Percentiles rank a stretch among this genome's conserved stretches.
Conservation (phyloP, 2,888 invertebrate genomes). For the Mystacides longicornis region DNA sequence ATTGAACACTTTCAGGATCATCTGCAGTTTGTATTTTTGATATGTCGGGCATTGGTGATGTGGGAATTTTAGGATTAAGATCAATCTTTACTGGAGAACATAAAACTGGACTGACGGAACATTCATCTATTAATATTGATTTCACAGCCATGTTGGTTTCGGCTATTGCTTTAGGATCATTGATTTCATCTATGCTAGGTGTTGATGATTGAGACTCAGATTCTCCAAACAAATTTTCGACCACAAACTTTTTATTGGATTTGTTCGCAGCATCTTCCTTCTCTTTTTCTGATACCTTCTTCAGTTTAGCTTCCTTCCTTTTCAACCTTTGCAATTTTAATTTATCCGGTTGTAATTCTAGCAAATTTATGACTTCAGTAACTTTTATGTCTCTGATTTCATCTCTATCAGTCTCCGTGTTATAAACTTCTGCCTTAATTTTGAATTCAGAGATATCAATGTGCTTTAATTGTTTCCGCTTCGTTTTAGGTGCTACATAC, state of each 20-base stretch:
- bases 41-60: too few relatives aligned
- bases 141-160: conserved; percentile 10
- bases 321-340: not conserved
- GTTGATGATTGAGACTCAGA: not conserved
- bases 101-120: conserved; percentile 6
- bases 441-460: conserved; percentile 6
- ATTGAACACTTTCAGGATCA: too few relatives aligned
- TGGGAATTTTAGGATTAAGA: too few relatives aligned
- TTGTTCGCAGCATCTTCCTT: not conserved
- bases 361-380: not conserved
- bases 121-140: conserved; percentile 12
- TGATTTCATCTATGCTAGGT: not conserved
- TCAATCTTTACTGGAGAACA: conserved; percentile 6
- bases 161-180: not conserved
- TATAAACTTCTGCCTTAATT: conserved; percentile 12
- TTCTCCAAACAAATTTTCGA: not conserved
- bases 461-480: not conserved
- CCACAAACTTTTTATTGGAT: not conserved
- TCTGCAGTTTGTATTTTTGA: too few relatives aligned
- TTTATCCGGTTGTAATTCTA: not conserved
- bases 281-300: not conserved
- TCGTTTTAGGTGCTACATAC: not conserved
- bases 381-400: conserved; percentile 2
- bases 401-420: conserved; percentile 4
- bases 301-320: not conserved